Evolutionary conservation across 2,797 vertebrate genomes (phyloP), one percentile per base, ranked within the genome.

Genomic region (Fistularia commersonii): DNA sequence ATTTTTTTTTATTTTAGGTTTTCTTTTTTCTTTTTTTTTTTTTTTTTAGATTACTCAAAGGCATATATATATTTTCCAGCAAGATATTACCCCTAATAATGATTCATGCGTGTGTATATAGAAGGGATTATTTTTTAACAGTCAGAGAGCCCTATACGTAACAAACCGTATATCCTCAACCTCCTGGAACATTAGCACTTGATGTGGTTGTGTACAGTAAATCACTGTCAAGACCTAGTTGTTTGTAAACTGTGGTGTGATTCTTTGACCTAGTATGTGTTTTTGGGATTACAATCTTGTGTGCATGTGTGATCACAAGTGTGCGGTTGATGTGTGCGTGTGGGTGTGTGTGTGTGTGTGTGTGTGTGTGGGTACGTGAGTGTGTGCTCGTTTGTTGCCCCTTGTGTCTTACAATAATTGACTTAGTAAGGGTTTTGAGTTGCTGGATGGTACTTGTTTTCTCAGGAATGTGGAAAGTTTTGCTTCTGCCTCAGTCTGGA

Each of bases 151-250:
- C 83, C 80, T 89, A 88, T 87, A 84, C 58, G 61, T 83, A 77
- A 84, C 64, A 80, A 81, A 86, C 76, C 66, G 66, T 87, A 82
- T 86, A 85, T 85, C 80, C 81, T 84, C 80, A 81, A 80, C 54
- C 78, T 76, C 73, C 74, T 71, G 59, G 78, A 83, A 86, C 78
- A 73, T 80, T 77, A 88, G 83, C 83, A 89, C 87, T 89, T 87
- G 74, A 84, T 85, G 82, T 88, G 83, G 83, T 88, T 81, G 81
- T 87, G 86, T 84, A 82, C 85, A 83, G 79, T 87, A 86, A 87
- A 81, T 85, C 82, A 88, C 82, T 87, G 80, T 84, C 69, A 33
- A 79, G 71, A 77, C 82, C 74, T 79, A 71, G 79, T 76, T 76
- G 73, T 85, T 78, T 83, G 72, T 85, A 80, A 80, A 69, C 60